phyloP scores from a whole-genome alignment of 2,113 vertebrate genomes.

The Chinchilla lanigera region DNA sequence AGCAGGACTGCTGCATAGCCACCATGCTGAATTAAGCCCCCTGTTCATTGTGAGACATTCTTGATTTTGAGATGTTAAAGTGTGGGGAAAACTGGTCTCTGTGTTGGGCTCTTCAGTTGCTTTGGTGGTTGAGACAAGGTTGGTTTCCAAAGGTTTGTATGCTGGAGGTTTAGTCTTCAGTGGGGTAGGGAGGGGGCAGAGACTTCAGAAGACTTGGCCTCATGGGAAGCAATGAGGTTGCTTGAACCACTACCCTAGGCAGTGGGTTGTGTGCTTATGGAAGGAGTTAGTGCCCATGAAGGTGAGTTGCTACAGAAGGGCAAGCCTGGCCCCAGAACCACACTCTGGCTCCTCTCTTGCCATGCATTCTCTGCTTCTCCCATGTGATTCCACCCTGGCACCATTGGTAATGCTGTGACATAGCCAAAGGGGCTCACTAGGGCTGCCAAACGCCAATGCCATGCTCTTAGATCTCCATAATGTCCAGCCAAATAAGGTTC shows the following conservation, averaged over 20 bases:
- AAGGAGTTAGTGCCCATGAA: not conserved
- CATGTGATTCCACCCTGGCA: not conserved
- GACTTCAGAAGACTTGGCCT: not conserved
- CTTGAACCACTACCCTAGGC: not conserved
- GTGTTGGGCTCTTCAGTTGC: not conserved
- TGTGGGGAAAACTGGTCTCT: not conserved
- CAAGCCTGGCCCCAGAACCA: not conserved
- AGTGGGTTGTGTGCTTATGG: not conserved
- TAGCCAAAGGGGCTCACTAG: not conserved
- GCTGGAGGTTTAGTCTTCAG: not conserved
- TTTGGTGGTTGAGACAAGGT: not conserved
- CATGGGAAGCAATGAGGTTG: not conserved
- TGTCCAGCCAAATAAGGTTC: not conserved
- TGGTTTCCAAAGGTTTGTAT: not conserved
- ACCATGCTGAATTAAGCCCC: not conserved
- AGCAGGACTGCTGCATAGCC: not conserved
- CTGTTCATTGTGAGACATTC: not conserved
- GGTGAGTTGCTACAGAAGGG: not conserved
- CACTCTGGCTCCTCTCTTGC: too few relatives aligned
- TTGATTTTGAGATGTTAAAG: not conserved
- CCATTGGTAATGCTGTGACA: not conserved
- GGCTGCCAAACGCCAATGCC: not conserved
- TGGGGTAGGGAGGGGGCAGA: not conserved
- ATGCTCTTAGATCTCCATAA: not conserved
- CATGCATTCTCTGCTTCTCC: not conserved